Evolutionary conservation across 2,888 invertebrate genomes (phyloP).

Genomic region (Tupiocoris notatus): DNA sequence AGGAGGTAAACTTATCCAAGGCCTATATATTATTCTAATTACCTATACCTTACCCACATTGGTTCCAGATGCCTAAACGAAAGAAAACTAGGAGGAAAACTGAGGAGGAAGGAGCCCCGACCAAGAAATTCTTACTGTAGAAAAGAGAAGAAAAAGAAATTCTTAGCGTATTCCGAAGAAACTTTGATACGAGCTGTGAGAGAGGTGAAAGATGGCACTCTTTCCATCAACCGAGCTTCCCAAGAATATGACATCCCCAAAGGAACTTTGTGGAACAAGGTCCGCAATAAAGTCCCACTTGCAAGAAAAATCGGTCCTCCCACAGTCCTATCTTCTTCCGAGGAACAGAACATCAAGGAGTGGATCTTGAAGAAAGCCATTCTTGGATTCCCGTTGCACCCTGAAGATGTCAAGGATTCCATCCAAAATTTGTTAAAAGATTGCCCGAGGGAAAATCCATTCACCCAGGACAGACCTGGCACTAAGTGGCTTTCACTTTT

Average conservation of each 20-base stretch:
- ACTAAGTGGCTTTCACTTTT: neutral
- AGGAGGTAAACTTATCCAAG: too few relatives aligned
- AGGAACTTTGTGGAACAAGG: constrained; percentile 12
- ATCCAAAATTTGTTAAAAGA: constrained; percentile 10
- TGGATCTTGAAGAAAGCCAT: constrained; percentile 1
- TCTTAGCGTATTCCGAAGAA: constrained; percentile 9
- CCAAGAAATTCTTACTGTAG: too few relatives aligned
- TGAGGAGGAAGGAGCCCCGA: too few relatives aligned
- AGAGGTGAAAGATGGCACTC: neutral
- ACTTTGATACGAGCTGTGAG: neutral
- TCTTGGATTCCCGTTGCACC: constrained; percentile 15
- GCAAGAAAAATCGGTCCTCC: constrained; percentile 15
- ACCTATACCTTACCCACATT: too few relatives aligned
- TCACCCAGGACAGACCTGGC: constrained; percentile 7
- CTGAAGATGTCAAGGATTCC: constrained; percentile 19
- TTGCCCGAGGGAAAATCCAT: constrained; percentile 7
- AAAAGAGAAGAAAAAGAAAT: neutral
- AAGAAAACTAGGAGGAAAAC: too few relatives aligned
- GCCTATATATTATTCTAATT: too few relatives aligned
- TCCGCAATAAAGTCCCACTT: neutral
- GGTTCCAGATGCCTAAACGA: too few relatives aligned
- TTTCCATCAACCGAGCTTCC: constrained; percentile 5
- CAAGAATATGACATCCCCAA: constrained; percentile 4
- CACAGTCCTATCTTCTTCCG: neutral
- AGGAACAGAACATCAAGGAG: neutral